Base-by-base conservation (phyloP, 2,888 invertebrate genomes). In the Leptinotarsa tumamoca region DNA sequence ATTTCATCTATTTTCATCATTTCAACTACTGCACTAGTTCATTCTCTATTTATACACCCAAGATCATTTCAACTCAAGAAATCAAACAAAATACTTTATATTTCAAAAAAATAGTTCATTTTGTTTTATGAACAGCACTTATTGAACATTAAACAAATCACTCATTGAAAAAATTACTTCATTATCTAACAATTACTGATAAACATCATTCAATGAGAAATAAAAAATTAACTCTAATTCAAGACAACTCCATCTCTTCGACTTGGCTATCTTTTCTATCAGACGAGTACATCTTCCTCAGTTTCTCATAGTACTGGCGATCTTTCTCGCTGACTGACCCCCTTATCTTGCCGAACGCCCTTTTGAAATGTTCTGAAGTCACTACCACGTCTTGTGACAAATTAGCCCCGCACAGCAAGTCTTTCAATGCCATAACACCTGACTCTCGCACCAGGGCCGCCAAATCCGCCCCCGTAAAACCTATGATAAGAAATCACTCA, bases 391-490 rank as follows among this genome's bases (percentile, higher is more conserved):
- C 56, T 1, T 54, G 18, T 0, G 86, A 80, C 51, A 87, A 84
- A 56, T 80, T 85, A 3, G 90, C 50, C 4, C 51, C 90, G 80
- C 90, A 89, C 3, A 90, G 87, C 82, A 97, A 93, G 81, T 95
- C 95, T 74, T 94, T 94, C 66, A 98, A 88, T 0, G 97, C 93
- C 80, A 93, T 90, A 56, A 95, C 92, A 0, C 96, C 94, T 0
- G 98, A 96, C 85, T 98, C 96, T 81, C 96, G 91, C 0, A 99
- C 94, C 70, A 99, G 89, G 0, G 97, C 96, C 1, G 95, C 94
- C 73, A 99, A 90, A 90, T 99, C 99, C 0, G 99, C 99, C 21
- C 99, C 99, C 0, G 97, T 96, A 85, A 94, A 98, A 17, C 96
- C 63, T 63, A 43, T 10, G 18, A 33, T 14, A 17, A 43, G 43